phyloP scores from a whole-genome alignment of 1,140 invertebrate genomes.

The Phortica variegata region DNA sequence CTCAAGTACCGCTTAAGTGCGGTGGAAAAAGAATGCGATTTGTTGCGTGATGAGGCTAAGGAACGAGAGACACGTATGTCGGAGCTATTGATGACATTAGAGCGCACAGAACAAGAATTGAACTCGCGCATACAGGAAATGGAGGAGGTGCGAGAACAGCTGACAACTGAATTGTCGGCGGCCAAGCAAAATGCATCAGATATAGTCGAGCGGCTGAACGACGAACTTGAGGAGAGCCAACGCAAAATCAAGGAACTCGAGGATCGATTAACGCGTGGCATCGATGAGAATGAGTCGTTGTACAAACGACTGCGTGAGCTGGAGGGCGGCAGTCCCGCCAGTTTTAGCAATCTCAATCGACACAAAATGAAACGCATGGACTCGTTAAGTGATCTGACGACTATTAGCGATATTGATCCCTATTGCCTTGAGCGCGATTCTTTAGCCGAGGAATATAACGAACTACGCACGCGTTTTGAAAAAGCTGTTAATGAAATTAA shows the following conservation, averaged over 20 bases:
- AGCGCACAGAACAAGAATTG: constrained; percentile 72
- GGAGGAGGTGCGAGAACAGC: constrained; percentile 58
- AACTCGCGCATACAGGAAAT: constrained; percentile 68
- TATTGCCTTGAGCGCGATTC: constrained; percentile 74
- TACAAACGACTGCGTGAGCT: constrained; percentile 70
- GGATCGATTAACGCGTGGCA: constrained; percentile 64
- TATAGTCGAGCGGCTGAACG: constrained; percentile 40
- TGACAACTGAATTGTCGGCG: constrained; percentile 51
- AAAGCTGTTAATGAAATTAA: constrained; percentile 80
- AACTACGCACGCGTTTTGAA: constrained; percentile 73
- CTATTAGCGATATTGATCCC: constrained; percentile 75
- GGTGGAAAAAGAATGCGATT: constrained; percentile 70
- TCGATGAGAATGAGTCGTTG: constrained; percentile 76
- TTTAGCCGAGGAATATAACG: constrained; percentile 76
- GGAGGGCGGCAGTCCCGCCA: constrained; percentile 62
- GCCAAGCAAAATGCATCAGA: constrained; percentile 57
- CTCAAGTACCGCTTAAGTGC: constrained; percentile 36
- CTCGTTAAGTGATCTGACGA: constrained; percentile 78
- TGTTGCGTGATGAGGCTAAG: constrained; percentile 64
- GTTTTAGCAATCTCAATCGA: constrained; percentile 54
- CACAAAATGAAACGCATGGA: constrained; percentile 69
- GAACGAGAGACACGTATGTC: constrained; percentile 73
- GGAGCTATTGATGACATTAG: constrained; percentile 66
- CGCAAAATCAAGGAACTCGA: constrained; percentile 53
- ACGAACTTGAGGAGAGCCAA: constrained; percentile 46